Conservation (phyloP, 2,113 vertebrate species). For the Rhagologus leucostigma region DNA sequence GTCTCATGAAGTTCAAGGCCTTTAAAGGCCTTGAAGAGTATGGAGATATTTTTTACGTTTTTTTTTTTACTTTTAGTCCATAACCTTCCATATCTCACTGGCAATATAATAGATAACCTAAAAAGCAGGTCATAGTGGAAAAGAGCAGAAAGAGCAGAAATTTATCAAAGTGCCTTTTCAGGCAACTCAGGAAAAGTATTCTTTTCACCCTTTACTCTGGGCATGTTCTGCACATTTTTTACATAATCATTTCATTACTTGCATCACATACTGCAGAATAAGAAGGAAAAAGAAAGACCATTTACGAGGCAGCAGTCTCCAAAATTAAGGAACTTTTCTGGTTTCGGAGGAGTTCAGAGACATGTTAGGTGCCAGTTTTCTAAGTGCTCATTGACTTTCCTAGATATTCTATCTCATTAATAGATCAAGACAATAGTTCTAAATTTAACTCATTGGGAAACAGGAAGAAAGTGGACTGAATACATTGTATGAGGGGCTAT, state of each 20-base stretch:
- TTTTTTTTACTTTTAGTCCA: background rate
- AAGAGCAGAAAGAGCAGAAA: background rate
- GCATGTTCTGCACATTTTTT: background rate
- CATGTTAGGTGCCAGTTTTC: conserved; percentile 22
- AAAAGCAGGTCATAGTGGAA: background rate
- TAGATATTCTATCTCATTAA: conserved; percentile 64
- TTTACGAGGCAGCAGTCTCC: background rate
- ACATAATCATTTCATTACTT: background rate
- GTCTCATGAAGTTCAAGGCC: background rate
- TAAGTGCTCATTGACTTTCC: conserved; percentile 61
- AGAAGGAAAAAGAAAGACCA: background rate
- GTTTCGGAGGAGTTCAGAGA: conserved; percentile 3
- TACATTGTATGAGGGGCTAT: conserved; percentile 66
- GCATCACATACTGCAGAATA: background rate
- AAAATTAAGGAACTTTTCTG: background rate
- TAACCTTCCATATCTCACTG: background rate
- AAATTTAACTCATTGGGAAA: conserved; percentile 75
- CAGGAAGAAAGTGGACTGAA: conserved; percentile 73
- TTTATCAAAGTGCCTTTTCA: background rate
- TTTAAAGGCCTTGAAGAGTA: background rate
- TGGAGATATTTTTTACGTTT: background rate
- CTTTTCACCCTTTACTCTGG: background rate
- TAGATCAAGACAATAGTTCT: conserved; percentile 70
- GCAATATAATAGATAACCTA: background rate
- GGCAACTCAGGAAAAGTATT: background rate